Evolutionary conservation across 2,113 vertebrate species (phyloP).

Genomic region (Coptodon rendalli): DNA sequence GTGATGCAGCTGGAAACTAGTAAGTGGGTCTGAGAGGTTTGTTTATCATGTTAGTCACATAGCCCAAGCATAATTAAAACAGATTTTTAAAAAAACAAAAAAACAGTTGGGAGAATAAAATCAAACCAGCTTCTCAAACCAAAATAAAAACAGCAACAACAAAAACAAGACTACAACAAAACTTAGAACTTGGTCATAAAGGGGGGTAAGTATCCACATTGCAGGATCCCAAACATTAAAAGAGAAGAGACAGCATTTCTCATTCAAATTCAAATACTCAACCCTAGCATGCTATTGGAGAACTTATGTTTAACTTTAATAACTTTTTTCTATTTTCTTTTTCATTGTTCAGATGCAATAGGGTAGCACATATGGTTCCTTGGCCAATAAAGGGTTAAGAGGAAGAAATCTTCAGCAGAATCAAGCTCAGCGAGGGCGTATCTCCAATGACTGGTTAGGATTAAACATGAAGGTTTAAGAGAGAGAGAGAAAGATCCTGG

Average conservation of each 20-base stretch:
- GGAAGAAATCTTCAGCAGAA: neutral
- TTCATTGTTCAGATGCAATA: neutral
- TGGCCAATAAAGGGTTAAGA: neutral
- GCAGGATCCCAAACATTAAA: accelerated
- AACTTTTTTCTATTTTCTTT: neutral
- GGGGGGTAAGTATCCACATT: accelerated
- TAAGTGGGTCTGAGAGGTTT: neutral
- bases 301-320: neutral
- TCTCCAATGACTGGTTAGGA: neutral
- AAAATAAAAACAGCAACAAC: neutral
- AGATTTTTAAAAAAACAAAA: accelerated
- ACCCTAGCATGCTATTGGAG: neutral
- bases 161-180: neutral
- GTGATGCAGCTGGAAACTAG: neutral
- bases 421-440: neutral
- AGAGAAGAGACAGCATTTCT: neutral
- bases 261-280: neutral
- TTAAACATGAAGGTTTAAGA: neutral
- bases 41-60: neutral
- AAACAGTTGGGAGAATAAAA: neutral
- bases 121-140: accelerated
- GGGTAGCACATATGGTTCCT: neutral
- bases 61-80: neutral
- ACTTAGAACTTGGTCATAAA: neutral
- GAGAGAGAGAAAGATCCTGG: neutral